Base-by-base conservation (phyloP, 1,140 invertebrate genomes). In the Drosophila trapezifrons region DNA sequence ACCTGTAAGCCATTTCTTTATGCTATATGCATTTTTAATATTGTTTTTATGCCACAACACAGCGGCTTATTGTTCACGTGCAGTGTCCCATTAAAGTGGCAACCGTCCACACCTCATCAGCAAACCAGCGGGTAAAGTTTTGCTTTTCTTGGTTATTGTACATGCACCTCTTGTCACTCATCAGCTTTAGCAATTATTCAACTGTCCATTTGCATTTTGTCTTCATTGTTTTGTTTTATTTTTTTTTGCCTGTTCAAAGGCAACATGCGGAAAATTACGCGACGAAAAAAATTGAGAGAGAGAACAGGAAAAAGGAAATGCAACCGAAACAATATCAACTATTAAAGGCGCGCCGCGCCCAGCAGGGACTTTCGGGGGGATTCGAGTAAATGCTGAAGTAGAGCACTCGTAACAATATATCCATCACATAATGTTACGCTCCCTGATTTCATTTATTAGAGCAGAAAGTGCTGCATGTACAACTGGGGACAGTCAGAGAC, bases 371-470 rank as follows among this genome's bases (percentile, higher is more conserved):
- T 57, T 10, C n/a, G 8, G 2, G 40, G 20, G n/a, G 58, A 10
- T 43, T 12, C 32, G 20, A 20, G 46, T 22, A 29, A 35, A 52
- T 40, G 56, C 17, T 38, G 17, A 32, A 40, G 78, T 32, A 27
- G 49, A 40, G 49, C 29, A 58, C 40, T 83, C 71, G 80, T 77
- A 80, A 75, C 84, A 84, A 89, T 89, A 84, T 89, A 89, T 89
- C 84, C 85, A 89, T 89, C 84, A 89, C 86, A 89, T 89, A 84
- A 89, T 80, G 84, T 89, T 84, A 89, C 84, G 84, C 69, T 89
- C 65, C 84, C 84, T 89, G 84, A 89, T 89, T 89, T 89, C 84
- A 89, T 89, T 89, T 89, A 89, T 89, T 89, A 89, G 84, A 89
- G 84, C 85, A 80, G 77, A 89, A 84, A 89, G 80, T 84, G 76